Evolutionary conservation across 2,888 invertebrate genomes (phyloP), one percentile per base, ranked within the genome.

Genomic region (Eristalis intricaria): DNA sequence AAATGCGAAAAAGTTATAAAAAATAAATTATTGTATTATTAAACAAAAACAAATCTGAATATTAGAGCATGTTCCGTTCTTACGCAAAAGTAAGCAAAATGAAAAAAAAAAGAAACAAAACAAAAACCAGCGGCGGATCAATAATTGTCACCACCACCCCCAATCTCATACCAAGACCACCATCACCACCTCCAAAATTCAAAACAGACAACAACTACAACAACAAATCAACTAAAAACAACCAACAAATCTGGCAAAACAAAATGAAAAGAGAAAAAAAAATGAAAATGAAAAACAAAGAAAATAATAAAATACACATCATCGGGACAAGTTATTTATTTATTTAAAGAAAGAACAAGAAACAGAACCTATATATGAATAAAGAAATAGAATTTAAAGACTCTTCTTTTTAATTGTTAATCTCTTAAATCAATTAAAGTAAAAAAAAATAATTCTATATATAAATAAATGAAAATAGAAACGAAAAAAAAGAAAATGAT

Each of bases 401-500:
- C 87, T 87, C 79, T 82, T 86, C 81, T 88, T 89, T 85, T 85
- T 88, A 82, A 83, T 85, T 89, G 86, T 89, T 84, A 88, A 88
- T 88, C 88, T 89, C 88, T 84, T 89, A 89, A 88, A 85, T 89
- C 88, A 89, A 88, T 89, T 89, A 84, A 86, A 85, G 56, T 79
- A 83, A 77, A 75, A 77, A 58, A 60, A 76, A 79, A 90, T 89
- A 89, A 89, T 15, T 90, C 90, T 91, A 91, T 90, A 91, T 91
- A 91, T 90, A 90, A 90, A 90, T 90, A 90, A 87, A 89, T 89
- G 78, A 75, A 87, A 85, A 84, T 89, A 90, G 90, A 89, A 89
- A 90, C 90, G 89, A 89, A 90, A 90, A 89, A 90, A 89, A 88
- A 89, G 11, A 60, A 83, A 80, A 89, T 86, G 73, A 89, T 90